These are phyloP conservation scores for Pygoscelis adeliae DNA, from an alignment of 2,113 vertebrate species.

Conservation along the genomic window DNA sequence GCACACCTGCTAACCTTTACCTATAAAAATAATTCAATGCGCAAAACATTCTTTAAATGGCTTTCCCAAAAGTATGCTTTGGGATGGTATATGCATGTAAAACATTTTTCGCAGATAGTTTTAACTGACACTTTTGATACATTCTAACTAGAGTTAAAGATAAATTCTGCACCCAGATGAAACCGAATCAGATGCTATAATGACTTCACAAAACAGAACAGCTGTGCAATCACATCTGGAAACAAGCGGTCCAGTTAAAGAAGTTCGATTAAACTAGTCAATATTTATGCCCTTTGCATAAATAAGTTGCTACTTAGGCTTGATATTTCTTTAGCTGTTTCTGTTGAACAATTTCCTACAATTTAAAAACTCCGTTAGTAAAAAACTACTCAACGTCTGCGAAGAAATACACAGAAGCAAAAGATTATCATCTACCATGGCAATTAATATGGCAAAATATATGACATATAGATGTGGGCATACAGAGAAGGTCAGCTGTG, in stretches of 20 bases:
- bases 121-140: conserved; percentile 42
- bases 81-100: neutral
- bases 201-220: neutral
- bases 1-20: neutral
- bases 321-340: neutral
- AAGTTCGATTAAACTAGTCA: neutral
- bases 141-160: conserved; percentile 1
- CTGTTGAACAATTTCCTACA: conserved; percentile 16
- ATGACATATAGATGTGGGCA: neutral
- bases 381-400: neutral
- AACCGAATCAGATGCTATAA: neutral
- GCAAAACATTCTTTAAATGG: neutral
- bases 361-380: conserved; percentile 6
- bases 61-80: neutral
- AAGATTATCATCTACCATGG: neutral
- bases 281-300: conserved; percentile 16
- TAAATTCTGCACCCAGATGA: neutral
- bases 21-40: neutral
- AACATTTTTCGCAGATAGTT: neutral
- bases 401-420: neutral
- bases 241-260: neutral
- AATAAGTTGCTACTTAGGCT: conserved; percentile 4
- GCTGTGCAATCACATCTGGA: conserved; percentile 19
- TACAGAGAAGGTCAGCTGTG: neutral
- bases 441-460: neutral